Percentiles rank a stretch among this genome's conserved stretches.
These are phyloP conservation scores for Passerina amoena DNA, from an alignment of 2,113 vertebrate species.

Conservation along the genomic window DNA sequence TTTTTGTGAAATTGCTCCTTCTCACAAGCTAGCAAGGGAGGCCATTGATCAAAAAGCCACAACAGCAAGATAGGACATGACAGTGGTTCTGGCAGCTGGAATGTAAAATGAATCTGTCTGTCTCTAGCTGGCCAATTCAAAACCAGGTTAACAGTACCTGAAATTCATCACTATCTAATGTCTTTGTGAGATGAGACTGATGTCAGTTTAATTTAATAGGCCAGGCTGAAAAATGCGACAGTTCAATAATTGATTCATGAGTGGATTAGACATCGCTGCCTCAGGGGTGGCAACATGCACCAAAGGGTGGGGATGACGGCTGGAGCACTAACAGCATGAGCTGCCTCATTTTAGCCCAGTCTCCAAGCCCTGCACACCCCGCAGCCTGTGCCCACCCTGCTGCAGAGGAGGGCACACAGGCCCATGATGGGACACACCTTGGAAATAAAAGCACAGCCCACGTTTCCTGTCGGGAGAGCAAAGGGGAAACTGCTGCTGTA, in stretches of 20 bases:
- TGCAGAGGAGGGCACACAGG: neutral
- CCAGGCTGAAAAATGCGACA: slow-evolving; percentile 59
- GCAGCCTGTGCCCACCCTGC: neutral
- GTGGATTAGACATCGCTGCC: slow-evolving; percentile 47
- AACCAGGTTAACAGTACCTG: slow-evolving; percentile 63
- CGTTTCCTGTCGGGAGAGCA: rapidly evolving
- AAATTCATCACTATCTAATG: slow-evolving; percentile 67
- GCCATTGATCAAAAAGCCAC: slow-evolving; percentile 12
- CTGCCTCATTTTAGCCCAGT: neutral
- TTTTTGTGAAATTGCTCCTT: neutral
- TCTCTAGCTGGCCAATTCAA: slow-evolving; percentile 52
- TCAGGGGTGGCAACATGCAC: slow-evolving; percentile 36
- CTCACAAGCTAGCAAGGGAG: neutral
- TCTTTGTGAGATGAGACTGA: slow-evolving; percentile 65
- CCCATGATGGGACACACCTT: neutral
- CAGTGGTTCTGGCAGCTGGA: slow-evolving; percentile 14
- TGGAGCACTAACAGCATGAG: neutral
- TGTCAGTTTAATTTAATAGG: slow-evolving; percentile 69
- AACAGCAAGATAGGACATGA: neutral
- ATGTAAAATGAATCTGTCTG: slow-evolving; percentile 56
- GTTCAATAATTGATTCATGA: slow-evolving; percentile 68
- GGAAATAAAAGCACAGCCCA: neutral
- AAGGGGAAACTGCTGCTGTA: neutral
- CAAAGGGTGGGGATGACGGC: neutral
- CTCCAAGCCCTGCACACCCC: neutral